Percentiles rank a stretch among this genome's conserved stretches.
phyloP scores from a whole-genome alignment of 2,113 vertebrate species.

The Channa argus region DNA sequence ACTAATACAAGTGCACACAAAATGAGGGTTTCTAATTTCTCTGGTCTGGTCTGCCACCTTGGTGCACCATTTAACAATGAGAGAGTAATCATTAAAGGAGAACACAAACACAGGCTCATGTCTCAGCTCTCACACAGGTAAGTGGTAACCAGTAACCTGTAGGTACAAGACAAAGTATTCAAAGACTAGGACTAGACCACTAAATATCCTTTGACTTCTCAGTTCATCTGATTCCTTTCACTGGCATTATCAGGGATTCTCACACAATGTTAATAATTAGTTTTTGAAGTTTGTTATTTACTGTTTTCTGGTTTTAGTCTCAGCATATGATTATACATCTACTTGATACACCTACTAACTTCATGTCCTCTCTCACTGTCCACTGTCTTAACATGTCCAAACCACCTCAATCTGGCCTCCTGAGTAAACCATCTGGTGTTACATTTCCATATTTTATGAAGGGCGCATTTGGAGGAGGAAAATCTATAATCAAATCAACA shows the following conservation, averaged over 20 bases:
- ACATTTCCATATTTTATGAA: too few species aligned
- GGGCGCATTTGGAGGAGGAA: too few species aligned
- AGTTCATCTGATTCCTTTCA: not conserved
- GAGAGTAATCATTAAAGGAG: slow-evolving; percentile 55
- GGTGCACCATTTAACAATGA: slow-evolving; percentile 53
- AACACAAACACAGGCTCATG: slow-evolving; percentile 19
- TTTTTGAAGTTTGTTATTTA: too few species aligned
- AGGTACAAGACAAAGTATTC: slow-evolving; percentile 36
- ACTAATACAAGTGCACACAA: slow-evolving; percentile 46
- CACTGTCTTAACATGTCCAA: too few species aligned
- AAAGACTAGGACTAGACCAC: slow-evolving; percentile 6
- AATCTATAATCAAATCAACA: too few species aligned
- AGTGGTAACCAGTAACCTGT: slow-evolving; percentile 28
- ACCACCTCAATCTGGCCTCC: too few species aligned
- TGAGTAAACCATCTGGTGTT: too few species aligned
- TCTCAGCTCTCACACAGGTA: slow-evolving; percentile 10
- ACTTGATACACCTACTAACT: too few species aligned
- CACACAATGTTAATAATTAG: too few species aligned
- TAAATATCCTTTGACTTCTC: slow-evolving; percentile 33
- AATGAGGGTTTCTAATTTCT: slow-evolving; percentile 5
- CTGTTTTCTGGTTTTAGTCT: too few species aligned
- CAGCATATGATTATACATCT: too few species aligned
- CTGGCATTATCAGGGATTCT: not conserved
- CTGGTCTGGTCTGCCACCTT: slow-evolving; percentile 46
- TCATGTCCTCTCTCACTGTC: too few species aligned